Evolutionary conservation across 2,888 invertebrate genomes (phyloP).

Genomic region (Coelogynopora nodosa): DNA sequence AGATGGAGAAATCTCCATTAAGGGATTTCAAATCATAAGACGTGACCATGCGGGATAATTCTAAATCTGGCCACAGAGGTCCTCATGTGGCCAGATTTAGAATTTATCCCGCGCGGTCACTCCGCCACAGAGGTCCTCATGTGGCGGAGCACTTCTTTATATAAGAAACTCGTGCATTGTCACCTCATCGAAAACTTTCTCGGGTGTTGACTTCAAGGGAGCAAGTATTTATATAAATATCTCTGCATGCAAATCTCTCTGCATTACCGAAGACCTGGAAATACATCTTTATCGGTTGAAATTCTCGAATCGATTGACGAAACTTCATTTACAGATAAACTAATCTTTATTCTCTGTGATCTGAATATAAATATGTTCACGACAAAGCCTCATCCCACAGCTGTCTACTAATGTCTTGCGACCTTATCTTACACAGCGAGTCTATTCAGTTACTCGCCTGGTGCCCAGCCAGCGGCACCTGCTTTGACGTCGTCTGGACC

Average conservation of each 20-base stretch:
- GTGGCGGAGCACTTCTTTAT: background rate
- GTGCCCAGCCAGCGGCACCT: background rate
- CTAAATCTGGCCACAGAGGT: background rate
- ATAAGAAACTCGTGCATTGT: background rate
- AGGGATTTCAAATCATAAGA: background rate
- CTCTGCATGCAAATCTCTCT: background rate
- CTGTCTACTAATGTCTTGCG: too few relatives aligned
- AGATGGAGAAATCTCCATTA: background rate
- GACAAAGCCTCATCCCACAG: too few relatives aligned
- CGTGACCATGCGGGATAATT: background rate
- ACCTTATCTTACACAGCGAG: too few relatives aligned
- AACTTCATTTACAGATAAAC: background rate
- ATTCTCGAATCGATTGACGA: background rate
- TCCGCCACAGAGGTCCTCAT: too few relatives aligned
- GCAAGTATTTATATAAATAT: background rate
- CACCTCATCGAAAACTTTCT: background rate
- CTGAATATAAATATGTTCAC: background rate
- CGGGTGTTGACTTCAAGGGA: background rate
- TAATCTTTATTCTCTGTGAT: background rate
- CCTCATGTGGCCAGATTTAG: too few relatives aligned
- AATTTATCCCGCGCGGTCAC: too few relatives aligned
- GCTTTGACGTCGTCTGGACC: background rate
- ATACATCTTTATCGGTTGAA: background rate
- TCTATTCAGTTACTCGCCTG: background rate
- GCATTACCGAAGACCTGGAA: background rate